Conservation (phyloP, 2,888 invertebrate genomes). For the Aphidius colemani region DNA sequence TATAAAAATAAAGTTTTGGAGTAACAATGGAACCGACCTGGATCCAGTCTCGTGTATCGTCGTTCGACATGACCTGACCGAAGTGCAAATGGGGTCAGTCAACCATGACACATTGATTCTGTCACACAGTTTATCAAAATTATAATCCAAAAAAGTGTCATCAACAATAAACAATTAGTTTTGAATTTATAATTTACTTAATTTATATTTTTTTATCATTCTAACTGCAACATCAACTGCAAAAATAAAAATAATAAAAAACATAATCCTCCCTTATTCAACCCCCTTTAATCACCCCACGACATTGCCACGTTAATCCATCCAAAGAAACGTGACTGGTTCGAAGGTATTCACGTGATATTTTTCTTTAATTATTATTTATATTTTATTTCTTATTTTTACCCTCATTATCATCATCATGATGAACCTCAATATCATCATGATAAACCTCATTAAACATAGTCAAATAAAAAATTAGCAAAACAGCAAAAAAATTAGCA, state of each 20-base stretch:
- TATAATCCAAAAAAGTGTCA: too few relatives aligned
- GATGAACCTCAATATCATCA: too few relatives aligned
- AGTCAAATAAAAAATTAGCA: too few relatives aligned
- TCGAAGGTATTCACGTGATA: slow-evolving; percentile 12
- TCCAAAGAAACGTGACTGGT: slow-evolving; percentile 15
- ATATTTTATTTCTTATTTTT: too few relatives aligned
- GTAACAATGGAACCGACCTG: slow-evolving; percentile 26
- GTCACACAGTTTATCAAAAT: background rate
- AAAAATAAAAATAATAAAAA: too few relatives aligned
- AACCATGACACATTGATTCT: slow-evolving; percentile 31
- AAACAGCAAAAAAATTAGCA: too few relatives aligned
- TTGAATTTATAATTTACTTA: background rate
- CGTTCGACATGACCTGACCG: slow-evolving; percentile 35
- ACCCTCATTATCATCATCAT: too few relatives aligned
- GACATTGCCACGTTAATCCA: background rate
- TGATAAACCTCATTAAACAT: too few relatives aligned
- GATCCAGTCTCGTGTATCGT: slow-evolving; percentile 31
- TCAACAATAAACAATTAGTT: background rate
- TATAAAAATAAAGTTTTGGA: background rate
- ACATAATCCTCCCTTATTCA: background rate
- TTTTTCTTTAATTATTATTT: background rate
- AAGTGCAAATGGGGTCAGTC: slow-evolving; percentile 38
- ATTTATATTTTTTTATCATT: too few relatives aligned
- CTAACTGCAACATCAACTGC: too few relatives aligned
- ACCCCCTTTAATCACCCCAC: background rate